These are phyloP conservation scores for Geococcyx californianus DNA, from an alignment of 2,113 vertebrate genomes.

Conservation along the genomic window DNA sequence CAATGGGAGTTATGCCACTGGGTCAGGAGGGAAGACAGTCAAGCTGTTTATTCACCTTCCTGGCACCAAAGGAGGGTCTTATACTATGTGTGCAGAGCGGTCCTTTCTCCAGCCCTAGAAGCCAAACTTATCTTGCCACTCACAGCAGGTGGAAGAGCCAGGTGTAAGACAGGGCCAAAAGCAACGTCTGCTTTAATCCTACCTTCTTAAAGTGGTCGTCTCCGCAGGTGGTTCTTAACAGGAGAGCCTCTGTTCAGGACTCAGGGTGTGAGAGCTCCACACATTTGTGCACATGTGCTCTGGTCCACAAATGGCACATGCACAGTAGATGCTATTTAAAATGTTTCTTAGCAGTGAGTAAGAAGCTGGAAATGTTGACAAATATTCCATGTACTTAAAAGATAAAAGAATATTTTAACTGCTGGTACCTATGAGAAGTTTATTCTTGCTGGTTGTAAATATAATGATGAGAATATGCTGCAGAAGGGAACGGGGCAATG, in stretches of 20 bases:
- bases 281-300: background rate
- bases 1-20: background rate
- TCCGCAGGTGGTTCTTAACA: background rate
- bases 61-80: background rate
- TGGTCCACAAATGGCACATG: background rate
- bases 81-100: no score
- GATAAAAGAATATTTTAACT: background rate
- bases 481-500: background rate
- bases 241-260: background rate
- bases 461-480: background rate
- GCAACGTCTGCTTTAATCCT: background rate
- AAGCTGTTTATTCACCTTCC: background rate
- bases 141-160: background rate
- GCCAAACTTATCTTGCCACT: background rate
- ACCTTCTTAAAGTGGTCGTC: background rate
- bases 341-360: background rate
- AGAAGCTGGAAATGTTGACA: background rate
- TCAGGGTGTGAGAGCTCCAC: rapidly evolving
- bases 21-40: background rate
- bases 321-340: background rate
- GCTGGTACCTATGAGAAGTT: background rate
- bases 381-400: background rate
- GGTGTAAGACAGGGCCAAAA: background rate
- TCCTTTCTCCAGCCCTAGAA: background rate
- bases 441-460: background rate